Evolutionary conservation across 2,888 invertebrate species (phyloP).

Genomic region (Drosophila prostipennis): DNA sequence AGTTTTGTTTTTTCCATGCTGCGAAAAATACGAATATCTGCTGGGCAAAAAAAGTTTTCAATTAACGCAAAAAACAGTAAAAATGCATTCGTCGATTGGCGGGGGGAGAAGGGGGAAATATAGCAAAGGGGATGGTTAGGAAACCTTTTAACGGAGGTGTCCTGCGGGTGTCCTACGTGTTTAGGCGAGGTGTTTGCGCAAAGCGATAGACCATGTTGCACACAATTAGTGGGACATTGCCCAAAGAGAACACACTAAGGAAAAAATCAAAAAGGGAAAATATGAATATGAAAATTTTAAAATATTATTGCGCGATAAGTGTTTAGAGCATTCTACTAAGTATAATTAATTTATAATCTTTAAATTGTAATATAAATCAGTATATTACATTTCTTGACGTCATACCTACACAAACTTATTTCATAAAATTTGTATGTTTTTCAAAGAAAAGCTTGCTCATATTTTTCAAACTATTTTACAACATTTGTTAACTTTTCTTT

Average conservation of each 20-base stretch:
- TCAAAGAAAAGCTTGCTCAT: no score
- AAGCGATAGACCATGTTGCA: conserved; percentile 59
- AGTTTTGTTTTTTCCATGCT: conserved; percentile 51
- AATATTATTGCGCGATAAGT: no score
- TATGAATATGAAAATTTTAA: no score
- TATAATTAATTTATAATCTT: no score
- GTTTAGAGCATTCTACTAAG: no score
- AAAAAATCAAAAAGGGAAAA: not conserved
- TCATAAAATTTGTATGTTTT: no score
- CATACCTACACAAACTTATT: no score
- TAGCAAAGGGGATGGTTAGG: conserved; percentile 9
- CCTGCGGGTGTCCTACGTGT: conserved; percentile 23
- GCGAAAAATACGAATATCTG: conserved; percentile 67
- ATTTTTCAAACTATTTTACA: no score
- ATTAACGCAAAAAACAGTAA: conserved; percentile 72
- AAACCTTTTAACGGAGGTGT: conserved; percentile 61
- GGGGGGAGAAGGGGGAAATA: not conserved
- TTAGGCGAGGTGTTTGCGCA: conserved; percentile 58
- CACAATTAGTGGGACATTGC: conserved; percentile 71
- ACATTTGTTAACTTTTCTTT: no score
- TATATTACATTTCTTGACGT: no score
- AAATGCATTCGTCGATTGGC: conserved; percentile 48
- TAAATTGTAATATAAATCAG: no score
- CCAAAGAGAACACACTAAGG: conserved; percentile 24
- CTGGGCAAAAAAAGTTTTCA: conserved; percentile 65